Percentiles rank a stretch among this genome's conserved stretches.
Conservation (phyloP, 2,888 invertebrate species). For the Eupithecia insigniata region DNA sequence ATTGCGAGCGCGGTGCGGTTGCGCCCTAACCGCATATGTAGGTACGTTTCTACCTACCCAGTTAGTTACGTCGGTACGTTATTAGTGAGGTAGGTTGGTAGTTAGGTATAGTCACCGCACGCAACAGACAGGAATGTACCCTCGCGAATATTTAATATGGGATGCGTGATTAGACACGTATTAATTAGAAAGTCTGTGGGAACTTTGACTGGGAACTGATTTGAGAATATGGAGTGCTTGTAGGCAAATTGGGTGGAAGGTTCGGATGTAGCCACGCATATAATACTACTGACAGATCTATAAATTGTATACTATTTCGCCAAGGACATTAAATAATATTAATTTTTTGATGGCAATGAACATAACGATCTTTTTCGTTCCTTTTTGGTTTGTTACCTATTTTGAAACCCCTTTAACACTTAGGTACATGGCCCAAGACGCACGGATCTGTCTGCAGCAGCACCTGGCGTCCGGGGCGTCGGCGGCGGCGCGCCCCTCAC, state of each 20-base stretch:
- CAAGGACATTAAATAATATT: neutral
- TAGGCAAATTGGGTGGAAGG: neutral
- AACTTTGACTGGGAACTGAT: conserved; percentile 30
- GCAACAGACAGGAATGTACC: conserved; percentile 47
- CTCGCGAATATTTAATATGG: conserved; percentile 58
- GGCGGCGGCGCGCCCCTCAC: too few species aligned
- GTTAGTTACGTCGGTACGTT: too few species aligned
- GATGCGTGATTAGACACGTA: conserved; percentile 57
- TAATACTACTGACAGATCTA: neutral
- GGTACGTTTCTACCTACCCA: conserved; percentile 7
- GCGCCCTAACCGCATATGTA: conserved; percentile 52
- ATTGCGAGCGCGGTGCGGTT: conserved; percentile 71
- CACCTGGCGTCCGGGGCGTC: too few species aligned
- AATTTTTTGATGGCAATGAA: too few species aligned
- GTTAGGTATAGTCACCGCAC: conserved; percentile 40
- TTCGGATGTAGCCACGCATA: neutral
- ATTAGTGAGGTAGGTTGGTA: conserved; percentile 43
- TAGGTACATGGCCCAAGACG: too few species aligned
- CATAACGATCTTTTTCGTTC: neutral
- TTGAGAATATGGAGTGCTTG: neutral
- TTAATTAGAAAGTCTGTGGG: conserved; percentile 52
- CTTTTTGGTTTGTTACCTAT: neutral
- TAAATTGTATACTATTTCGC: neutral
- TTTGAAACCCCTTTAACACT: too few species aligned
- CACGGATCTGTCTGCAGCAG: too few species aligned